Base-by-base conservation (phyloP, 1,140 invertebrate species). In the Euglossa dilemma region DNA sequence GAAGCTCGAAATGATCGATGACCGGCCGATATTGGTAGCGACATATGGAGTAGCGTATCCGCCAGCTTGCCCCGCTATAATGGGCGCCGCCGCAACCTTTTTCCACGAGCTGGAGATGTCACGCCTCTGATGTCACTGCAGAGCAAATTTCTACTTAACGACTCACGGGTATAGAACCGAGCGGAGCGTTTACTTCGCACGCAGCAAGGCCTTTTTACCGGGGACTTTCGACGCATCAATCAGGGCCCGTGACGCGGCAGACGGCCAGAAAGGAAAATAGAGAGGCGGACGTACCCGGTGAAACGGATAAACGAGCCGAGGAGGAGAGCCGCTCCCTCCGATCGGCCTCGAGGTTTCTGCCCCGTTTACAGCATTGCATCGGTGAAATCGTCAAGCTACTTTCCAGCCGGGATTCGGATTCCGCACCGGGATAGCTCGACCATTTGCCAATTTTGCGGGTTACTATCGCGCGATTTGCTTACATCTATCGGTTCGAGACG, bases 1-100 rank as follows among this genome's bases (percentile, higher is more conserved):
- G 78, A 88, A 86, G 43, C 71, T 74, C 66, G 57, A 85, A 87
- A 89, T 90, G 87, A 90, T 90, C 87, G 89, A 90, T 90, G 89
- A 78, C 76, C 87, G 76, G 70, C 83, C 85, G 87, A 90, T 90
- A 90, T 90, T 90, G 89, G 83, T 89, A 90, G 89, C 88, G 81
- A 87, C 89, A 90, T 89, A 89, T 90, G 88, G 89, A 90, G 83
- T 87, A 78, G 83, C 81, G 84, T 79, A 84, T 84, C 77, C 36
- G 78, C 83, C 87, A 89, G 83, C 81, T 87, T 89, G 87, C 76
- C 61, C 76, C 61, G 63, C 67, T 75, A 73, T 87, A 87, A 84
- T 84, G 72, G 86, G 67, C 73, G 82, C 64, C 50, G 79, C 70
- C 67, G 61, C 66, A 73, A 77, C 66, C 61, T 76, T 81, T 78